Conservation (phyloP, 30 jellyfish, hydroid and myxozoan species). For the Rhopilema esculentum region DNA sequence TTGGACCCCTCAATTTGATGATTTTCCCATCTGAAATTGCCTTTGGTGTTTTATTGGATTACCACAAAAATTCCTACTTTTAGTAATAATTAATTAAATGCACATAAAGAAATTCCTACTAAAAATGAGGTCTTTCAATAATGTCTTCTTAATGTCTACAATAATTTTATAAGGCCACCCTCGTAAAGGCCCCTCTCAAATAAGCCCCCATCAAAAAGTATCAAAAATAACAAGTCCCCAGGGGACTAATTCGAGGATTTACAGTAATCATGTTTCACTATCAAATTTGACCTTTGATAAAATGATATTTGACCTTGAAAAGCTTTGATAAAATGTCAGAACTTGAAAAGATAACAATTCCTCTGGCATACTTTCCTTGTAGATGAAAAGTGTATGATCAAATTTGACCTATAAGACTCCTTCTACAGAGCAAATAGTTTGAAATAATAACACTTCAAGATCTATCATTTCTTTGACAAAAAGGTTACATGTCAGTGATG, state of each 20-base stretch:
- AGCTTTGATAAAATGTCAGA: background rate
- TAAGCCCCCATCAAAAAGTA: background rate
- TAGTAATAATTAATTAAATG: background rate
- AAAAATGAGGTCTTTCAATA: background rate
- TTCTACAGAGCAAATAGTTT: background rate
- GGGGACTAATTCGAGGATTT: background rate
- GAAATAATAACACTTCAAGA: background rate
- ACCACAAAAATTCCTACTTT: background rate
- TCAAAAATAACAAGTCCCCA: background rate
- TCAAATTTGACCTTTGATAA: background rate
- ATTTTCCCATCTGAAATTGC: background rate
- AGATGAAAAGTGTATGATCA: background rate
- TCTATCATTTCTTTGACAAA: background rate
- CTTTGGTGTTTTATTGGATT: background rate
- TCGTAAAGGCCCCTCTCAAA: background rate
- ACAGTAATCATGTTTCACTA: too few species aligned
- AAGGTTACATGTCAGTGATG: background rate
- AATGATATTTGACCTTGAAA: background rate
- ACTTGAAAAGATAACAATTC: background rate
- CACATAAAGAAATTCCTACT: background rate
- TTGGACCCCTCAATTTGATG: background rate
- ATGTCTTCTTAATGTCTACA: background rate
- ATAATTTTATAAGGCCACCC: background rate
- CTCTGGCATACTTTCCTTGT: slow-evolving; percentile 1
- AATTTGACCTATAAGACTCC: background rate